phyloP scores from a whole-genome alignment of 1,140 invertebrate genomes.

The Calephelis nemesis region DNA sequence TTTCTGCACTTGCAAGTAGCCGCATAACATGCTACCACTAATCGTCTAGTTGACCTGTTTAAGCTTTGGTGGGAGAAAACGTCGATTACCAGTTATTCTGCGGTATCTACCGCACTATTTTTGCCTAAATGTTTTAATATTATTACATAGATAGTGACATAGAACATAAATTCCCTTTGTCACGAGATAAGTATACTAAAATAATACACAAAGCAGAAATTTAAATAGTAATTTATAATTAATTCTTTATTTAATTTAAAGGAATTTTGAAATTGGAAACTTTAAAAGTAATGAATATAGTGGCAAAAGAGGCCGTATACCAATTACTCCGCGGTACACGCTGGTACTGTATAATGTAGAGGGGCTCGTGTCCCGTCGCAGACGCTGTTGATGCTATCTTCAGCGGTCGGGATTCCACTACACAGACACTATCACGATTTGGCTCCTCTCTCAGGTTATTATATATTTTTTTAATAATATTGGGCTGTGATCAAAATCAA shows the following conservation, averaged over 20 bases:
- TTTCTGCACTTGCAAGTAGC: too few relatives aligned
- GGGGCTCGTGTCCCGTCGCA: conserved; percentile 46
- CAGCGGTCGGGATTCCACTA: conserved; percentile 43
- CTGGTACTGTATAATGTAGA: conserved; percentile 40
- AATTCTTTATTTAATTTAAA: background rate
- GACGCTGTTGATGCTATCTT: conserved; percentile 53
- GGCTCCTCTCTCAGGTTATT: background rate
- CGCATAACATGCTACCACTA: too few relatives aligned
- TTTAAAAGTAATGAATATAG: background rate
- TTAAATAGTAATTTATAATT: background rate
- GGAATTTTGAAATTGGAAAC: conserved; percentile 1
- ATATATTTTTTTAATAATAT: background rate
- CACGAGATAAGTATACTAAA: too few relatives aligned
- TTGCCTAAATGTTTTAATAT: too few relatives aligned
- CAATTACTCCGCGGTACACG: conserved; percentile 40
- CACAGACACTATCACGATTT: conserved; percentile 11
- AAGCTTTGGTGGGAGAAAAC: too few relatives aligned
- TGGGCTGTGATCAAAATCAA: too few relatives aligned
- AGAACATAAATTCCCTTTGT: too few relatives aligned
- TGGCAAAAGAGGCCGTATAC: conserved; percentile 14
- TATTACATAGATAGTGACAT: too few relatives aligned
- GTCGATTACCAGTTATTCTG: too few relatives aligned
- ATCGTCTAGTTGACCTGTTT: too few relatives aligned
- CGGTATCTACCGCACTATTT: too few relatives aligned
- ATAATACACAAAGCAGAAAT: too few relatives aligned